Conservation (phyloP, 2,888 invertebrate genomes). For the Druceiella hillmani region DNA sequence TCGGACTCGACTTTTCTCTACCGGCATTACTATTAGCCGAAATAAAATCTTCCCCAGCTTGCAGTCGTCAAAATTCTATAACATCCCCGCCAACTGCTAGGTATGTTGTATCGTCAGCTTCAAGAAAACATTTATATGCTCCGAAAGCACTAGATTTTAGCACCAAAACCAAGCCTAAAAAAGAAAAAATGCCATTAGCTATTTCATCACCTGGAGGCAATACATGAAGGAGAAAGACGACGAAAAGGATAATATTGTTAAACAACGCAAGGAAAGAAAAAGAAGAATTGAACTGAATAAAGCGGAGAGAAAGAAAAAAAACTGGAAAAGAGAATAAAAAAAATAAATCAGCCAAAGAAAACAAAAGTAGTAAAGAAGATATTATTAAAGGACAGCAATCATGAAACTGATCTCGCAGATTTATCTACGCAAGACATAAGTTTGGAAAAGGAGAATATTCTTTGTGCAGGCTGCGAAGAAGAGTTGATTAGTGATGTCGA, state of each 20-base stretch:
- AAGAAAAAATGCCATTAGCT: slow-evolving; percentile 9
- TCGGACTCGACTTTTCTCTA: no score
- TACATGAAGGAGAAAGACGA: slow-evolving; percentile 7
- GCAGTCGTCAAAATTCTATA: no score
- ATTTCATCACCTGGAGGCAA: slow-evolving; percentile 8
- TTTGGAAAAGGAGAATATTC: slow-evolving; percentile 2
- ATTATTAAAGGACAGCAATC: no score
- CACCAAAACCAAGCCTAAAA: slow-evolving; percentile 9
- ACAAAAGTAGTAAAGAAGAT: slow-evolving; percentile 6
- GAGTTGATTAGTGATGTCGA: slow-evolving; percentile 8
- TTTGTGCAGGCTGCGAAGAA: slow-evolving; percentile 7
- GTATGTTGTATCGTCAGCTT: background rate
- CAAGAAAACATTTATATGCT: slow-evolving; percentile 8
- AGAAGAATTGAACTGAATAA: no score
- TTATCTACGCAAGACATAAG: slow-evolving; percentile 4
- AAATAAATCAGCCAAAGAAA: background rate
- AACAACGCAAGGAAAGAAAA: slow-evolving; percentile 5
- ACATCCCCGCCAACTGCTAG: background rate
- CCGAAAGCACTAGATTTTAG: slow-evolving; percentile 8
- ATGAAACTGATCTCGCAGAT: background rate
- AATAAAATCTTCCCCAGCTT: no score
- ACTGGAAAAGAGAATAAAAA: no score
- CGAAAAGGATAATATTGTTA: slow-evolving; percentile 6
- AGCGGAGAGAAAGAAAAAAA: no score
- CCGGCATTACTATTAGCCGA: no score